Percentiles rank a stretch among this genome's conserved stretches.
These are phyloP conservation scores for Kryptolebias ocellatus DNA, from an alignment of 2,797 vertebrate species.

Conservation along the genomic window DNA sequence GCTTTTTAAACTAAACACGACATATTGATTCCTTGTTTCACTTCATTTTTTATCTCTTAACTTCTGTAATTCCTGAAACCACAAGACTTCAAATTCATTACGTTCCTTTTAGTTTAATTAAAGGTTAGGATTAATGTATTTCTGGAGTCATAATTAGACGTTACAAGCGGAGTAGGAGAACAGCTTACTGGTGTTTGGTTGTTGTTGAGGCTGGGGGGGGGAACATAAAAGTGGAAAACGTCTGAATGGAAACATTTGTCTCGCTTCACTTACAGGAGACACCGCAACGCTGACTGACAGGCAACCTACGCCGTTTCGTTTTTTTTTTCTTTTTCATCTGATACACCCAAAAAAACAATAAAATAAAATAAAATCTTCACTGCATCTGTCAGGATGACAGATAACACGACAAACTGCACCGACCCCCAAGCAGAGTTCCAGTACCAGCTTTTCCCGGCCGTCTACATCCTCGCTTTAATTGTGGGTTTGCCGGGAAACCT, in stretches of 20 bases:
- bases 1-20: no score
- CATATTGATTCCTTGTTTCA: background rate
- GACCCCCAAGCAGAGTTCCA: slow-evolving; percentile 72
- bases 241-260: slow-evolving; percentile 46
- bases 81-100: background rate
- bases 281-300: background rate
- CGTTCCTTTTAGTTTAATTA: background rate
- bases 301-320: slow-evolving; percentile 2
- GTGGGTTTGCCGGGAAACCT: slow-evolving; percentile 83
- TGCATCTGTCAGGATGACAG: slow-evolving; percentile 44
- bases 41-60: background rate
- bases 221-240: slow-evolving; percentile 28
- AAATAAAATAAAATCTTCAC: background rate
- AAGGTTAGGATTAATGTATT: background rate
- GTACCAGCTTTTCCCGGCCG: slow-evolving; percentile 74
- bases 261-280: slow-evolving; percentile 24
- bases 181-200: background rate
- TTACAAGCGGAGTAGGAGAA: background rate
- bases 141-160: background rate
- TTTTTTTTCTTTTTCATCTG: background rate
- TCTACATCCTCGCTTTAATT: slow-evolving; percentile 79
- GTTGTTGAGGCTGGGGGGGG: background rate
- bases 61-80: background rate
- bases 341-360: background rate
- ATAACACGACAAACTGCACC: slow-evolving; percentile 37